These are phyloP conservation scores for Bucorvus abyssinicus DNA, from an alignment of 2,797 vertebrate genomes.

Conservation along the genomic window DNA sequence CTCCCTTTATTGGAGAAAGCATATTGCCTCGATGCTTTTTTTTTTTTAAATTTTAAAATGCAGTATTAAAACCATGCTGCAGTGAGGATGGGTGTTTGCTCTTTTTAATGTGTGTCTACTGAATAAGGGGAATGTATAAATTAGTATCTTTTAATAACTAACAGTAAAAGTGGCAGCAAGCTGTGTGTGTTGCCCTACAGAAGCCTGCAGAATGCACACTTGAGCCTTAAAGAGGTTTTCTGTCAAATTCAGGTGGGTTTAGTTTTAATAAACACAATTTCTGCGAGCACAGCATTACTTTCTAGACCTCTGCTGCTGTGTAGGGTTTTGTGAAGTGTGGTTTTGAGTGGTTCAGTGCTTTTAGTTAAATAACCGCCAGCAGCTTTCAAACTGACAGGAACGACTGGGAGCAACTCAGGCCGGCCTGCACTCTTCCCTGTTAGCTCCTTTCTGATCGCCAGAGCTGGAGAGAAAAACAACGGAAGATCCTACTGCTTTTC, in stretches of 20 bases:
- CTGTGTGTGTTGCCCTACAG: not conserved
- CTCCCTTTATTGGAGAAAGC: not conserved
- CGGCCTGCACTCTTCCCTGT: not conserved
- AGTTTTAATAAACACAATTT: not conserved
- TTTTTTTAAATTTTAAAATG: not conserved
- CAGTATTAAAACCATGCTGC: not conserved
- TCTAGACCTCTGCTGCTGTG: not conserved
- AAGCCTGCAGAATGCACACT: too few relatives aligned
- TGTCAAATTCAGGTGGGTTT: not conserved
- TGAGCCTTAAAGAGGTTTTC: not conserved
- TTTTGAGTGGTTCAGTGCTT: not conserved
- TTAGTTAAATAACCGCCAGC: not conserved
- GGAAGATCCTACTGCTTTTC: not conserved
- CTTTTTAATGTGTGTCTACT: not conserved
- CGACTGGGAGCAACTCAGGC: accelerated
- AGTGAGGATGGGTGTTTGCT: not conserved
- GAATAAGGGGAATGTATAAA: not conserved
- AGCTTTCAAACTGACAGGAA: not conserved
- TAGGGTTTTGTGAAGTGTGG: not conserved
- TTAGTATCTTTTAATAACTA: not conserved
- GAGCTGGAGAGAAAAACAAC: not conserved
- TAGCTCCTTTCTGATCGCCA: not conserved
- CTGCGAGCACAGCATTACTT: not conserved
- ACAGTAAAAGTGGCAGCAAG: not conserved
- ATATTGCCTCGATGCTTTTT: not conserved